These are phyloP conservation scores for Neoniphon sammara DNA, from an alignment of 2,797 vertebrate species.

Conservation along the genomic window DNA sequence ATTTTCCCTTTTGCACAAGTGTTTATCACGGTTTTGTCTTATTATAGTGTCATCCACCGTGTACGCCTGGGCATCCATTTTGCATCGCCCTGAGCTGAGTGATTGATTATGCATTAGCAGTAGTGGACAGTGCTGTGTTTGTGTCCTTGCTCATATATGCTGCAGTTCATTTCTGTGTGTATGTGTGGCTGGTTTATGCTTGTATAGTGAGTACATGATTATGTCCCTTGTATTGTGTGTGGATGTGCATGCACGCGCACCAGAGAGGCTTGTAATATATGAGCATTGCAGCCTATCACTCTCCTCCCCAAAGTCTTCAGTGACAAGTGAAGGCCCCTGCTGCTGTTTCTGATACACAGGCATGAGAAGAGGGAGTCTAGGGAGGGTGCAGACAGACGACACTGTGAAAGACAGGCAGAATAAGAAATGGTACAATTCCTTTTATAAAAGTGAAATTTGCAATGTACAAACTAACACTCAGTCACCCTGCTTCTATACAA, in stretches of 20 bases:
- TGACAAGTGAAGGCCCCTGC: slow-evolving; percentile 47
- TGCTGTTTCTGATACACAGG: slow-evolving; percentile 34
- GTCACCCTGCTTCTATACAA: no score
- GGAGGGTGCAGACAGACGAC: slow-evolving; percentile 17
- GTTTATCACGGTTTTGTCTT: no score
- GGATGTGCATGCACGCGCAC: slow-evolving; percentile 20
- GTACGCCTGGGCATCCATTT: no score
- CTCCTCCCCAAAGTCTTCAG: slow-evolving; percentile 20
- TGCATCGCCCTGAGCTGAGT: neutral
- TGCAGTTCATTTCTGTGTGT: no score
- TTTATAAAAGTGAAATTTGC: neutral
- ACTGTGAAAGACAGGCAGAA: slow-evolving; percentile 1
- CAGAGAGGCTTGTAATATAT: slow-evolving; percentile 42
- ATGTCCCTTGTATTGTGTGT: slow-evolving; percentile 10
- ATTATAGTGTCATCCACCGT: no score
- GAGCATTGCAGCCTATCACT: slow-evolving; percentile 47
- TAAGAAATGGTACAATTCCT: slow-evolving; percentile 3
- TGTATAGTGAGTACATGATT: slow-evolving; percentile 32
- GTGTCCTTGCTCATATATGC: no score
- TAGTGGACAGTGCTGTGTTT: neutral
- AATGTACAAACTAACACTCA: neutral
- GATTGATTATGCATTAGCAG: slow-evolving; percentile 5
- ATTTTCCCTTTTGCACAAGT: neutral
- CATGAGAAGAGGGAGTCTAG: slow-evolving; percentile 29
- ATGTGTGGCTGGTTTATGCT: slow-evolving; percentile 33